These are phyloP conservation scores for Channa maculata DNA, from an alignment of 2,113 vertebrate genomes.

Conservation along the genomic window DNA sequence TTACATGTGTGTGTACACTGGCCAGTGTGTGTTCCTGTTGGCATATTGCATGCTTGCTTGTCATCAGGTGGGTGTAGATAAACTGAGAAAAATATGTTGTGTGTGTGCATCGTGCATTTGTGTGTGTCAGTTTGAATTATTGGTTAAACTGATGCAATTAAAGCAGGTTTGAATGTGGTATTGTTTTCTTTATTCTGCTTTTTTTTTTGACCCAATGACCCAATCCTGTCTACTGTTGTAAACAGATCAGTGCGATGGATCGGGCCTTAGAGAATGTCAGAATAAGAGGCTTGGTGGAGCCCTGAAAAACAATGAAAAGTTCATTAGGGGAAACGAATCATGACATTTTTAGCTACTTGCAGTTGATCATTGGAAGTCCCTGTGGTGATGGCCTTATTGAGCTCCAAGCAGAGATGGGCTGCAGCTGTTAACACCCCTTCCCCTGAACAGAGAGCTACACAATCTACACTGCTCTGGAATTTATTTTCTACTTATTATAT, in stretches of 20 bases:
- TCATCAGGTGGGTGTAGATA: slow-evolving; percentile 42
- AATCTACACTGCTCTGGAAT: slow-evolving; percentile 42
- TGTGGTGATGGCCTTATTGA: slow-evolving; percentile 61
- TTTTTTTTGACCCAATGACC: slow-evolving; percentile 36
- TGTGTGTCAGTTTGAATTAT: slow-evolving; percentile 54
- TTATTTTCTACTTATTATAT: slow-evolving; percentile 66
- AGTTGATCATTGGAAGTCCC: slow-evolving; percentile 62
- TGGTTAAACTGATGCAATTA: slow-evolving; percentile 53
- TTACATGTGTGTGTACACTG: background rate
- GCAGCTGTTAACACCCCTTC: slow-evolving; percentile 37
- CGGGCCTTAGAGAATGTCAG: slow-evolving; percentile 6
- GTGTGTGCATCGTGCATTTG: slow-evolving; percentile 2
- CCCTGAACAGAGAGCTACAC: slow-evolving; percentile 17
- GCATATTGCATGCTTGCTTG: slow-evolving; percentile 33
- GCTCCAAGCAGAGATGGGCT: slow-evolving; percentile 47
- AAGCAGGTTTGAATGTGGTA: slow-evolving; percentile 54
- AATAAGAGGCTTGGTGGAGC: slow-evolving; percentile 23
- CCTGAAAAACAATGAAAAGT: slow-evolving; percentile 54
- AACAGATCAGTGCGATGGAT: slow-evolving; percentile 18
- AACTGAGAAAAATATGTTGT: slow-evolving; percentile 39
- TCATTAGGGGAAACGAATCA: slow-evolving; percentile 66
- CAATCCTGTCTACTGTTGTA: slow-evolving; percentile 16
- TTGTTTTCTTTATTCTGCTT: slow-evolving; percentile 53
- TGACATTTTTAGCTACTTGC: slow-evolving; percentile 55
- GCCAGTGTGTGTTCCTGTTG: slow-evolving; percentile 5